phyloP scores from a whole-genome alignment of 2,888 invertebrate genomes.

The Branchellion lobata region DNA sequence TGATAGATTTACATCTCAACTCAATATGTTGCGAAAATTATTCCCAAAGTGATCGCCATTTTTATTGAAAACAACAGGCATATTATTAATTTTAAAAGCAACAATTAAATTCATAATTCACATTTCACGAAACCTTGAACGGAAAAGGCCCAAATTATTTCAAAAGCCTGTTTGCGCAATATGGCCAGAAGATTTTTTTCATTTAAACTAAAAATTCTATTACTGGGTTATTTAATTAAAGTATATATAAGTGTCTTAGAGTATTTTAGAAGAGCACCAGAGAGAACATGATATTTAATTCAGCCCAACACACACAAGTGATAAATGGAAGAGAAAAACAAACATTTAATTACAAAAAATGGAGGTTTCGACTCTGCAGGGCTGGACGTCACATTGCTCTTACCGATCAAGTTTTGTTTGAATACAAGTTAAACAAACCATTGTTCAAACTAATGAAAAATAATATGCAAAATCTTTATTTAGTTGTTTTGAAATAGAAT shows the following conservation, averaged over 20 bases:
- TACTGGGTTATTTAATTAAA: background rate
- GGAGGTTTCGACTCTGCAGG: slow-evolving; percentile 21
- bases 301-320: background rate
- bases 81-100: too few species aligned
- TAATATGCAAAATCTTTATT: too few species aligned
- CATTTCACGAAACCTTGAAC: slow-evolving; percentile 11
- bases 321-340: slow-evolving; percentile 28
- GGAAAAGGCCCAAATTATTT: background rate
- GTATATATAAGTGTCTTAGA: background rate
- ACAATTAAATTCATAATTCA: too few species aligned
- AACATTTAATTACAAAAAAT: slow-evolving; percentile 35
- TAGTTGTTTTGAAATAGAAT: too few species aligned
- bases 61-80: background rate
- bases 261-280: background rate
- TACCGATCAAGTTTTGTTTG: too few species aligned
- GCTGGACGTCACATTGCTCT: too few species aligned
- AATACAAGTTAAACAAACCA: too few species aligned
- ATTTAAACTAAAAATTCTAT: background rate
- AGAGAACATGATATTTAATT: background rate
- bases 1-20: too few species aligned
- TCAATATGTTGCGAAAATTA: background rate
- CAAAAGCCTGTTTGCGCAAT: slow-evolving; percentile 40
- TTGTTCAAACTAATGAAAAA: too few species aligned
- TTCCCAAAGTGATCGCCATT: background rate
- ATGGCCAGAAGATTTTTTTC: slow-evolving; percentile 11